Evolutionary conservation across 2,888 invertebrate species (phyloP).

Genomic region (Dryomyza anilis): DNA sequence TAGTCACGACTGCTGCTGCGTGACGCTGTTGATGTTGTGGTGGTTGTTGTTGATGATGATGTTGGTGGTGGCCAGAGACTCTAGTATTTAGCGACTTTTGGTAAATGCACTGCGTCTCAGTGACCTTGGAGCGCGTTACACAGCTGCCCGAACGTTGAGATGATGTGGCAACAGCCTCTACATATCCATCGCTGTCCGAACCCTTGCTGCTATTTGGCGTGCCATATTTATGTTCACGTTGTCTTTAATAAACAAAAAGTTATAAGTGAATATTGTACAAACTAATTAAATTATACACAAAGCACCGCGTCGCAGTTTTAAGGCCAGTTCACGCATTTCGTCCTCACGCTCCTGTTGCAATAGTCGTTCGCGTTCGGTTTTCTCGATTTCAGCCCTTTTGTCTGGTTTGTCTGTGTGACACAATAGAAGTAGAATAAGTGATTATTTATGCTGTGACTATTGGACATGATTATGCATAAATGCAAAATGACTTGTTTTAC

Average conservation of each 20-base stretch:
- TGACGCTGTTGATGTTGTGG: constrained; percentile 24
- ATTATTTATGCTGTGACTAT: not conserved
- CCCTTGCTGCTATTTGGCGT: constrained; percentile 59
- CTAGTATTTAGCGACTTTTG: not conserved
- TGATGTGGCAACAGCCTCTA: constrained; percentile 33
- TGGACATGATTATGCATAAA: not conserved
- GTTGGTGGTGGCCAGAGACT: not conserved
- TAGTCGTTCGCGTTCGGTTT: constrained; percentile 82
- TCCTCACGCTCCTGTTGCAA: constrained; percentile 89
- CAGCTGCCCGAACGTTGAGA: constrained; percentile 38
- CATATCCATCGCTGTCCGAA: constrained; percentile 50
- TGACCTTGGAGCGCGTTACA: constrained; percentile 8
- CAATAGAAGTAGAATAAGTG: constrained; percentile 37
- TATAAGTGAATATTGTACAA: constrained; percentile 33
- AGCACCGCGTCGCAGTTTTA: constrained; percentile 76
- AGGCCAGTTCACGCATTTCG: constrained; percentile 86
- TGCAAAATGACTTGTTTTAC: constrained; percentile 34
- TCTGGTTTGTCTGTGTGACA: constrained; percentile 82
- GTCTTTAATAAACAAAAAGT: constrained; percentile 64
- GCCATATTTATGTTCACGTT: constrained; percentile 77
- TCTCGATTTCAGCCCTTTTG: constrained; percentile 87
- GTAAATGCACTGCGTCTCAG: constrained; percentile 29
- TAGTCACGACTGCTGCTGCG: constrained; percentile 37
- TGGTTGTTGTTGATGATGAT: too few species aligned
- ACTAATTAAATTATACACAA: constrained; percentile 51